Base-by-base conservation (phyloP, 2,113 vertebrate genomes). In the Eudorcas thomsonii region DNA sequence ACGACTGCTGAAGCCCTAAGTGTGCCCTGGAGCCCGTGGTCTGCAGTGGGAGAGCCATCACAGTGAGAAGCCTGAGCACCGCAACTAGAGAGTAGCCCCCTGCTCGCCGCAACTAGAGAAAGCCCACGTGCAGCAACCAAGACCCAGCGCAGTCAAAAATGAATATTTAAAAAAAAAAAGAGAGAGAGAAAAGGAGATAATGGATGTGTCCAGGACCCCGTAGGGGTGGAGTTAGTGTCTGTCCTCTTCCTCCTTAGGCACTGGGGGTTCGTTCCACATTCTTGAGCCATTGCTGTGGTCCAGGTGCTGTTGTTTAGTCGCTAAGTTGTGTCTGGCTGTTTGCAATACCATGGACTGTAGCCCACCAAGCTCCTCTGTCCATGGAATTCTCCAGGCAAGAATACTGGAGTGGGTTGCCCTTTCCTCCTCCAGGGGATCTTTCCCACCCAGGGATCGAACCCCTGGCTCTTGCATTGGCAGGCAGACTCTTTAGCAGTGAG, bases 231-330 rank as follows among this genome's bases (percentile, higher is more conserved):
- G 13, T 5, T 54, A 13, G 6, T n/a, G 33, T 15, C 36, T 30
- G 4, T 64, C 60, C 0, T 23, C 30, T 5, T 36, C 43, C 15
- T 55, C 9, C 17, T n/a, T 13, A 77, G 54, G 21, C 10, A 0
- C 3, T 19, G 25, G 43, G 74, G 74, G 9, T 16, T 67, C 23
- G n/a, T 50, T 77, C 81, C 15, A 23, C 12, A 12, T 16, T 43
- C 71, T 59, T 43, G 13, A 30, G 71, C 5, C 9, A 12, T 57
- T 43, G 77, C 55, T 21, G 13, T 45, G 77, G 67, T 57, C 11
- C 71, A 43, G 39, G 71, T 77, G 71, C 11, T 77, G 12, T 3
- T 77, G 39, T 77, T 77, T 26, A 43, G 36, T 77, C 1, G 11
- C 23, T 43, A 26, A 43, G 23, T 77, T 1, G 0, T 77, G 71